Percentiles rank a stretch among this genome's conserved stretches.
Conservation (phyloP, 2,797 vertebrate genomes). For the Bovichtus variegatus region DNA sequence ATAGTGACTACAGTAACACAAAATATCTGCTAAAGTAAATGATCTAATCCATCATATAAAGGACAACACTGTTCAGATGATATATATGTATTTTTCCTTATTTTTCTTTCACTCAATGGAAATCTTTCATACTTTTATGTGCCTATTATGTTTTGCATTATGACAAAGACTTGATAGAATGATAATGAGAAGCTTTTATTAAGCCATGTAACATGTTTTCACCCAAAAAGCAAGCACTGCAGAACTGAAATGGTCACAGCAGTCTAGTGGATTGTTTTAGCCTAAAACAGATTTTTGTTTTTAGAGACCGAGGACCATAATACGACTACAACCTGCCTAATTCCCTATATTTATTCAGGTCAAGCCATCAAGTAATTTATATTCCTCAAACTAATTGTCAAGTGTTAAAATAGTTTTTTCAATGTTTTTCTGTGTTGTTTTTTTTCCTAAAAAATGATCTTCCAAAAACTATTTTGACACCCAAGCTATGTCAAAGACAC, state of each 20-base stretch:
- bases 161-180: background rate
- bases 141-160: background rate
- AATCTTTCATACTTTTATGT: slow-evolving; percentile 5
- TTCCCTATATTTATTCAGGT: background rate
- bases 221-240: background rate
- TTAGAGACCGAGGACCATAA: background rate
- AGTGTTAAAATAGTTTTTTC: background rate
- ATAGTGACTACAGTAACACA: slow-evolving; percentile 15
- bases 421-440: background rate
- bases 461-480: background rate
- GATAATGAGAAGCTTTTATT: background rate
- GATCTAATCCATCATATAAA: slow-evolving; percentile 27
- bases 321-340: background rate
- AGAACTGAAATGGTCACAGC: slow-evolving; percentile 6
- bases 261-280: background rate
- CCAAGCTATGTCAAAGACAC: background rate
- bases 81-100: background rate
- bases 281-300: background rate
- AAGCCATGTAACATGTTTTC: background rate
- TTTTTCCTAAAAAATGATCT: background rate
- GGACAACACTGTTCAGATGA: slow-evolving; percentile 11
- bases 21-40: slow-evolving; percentile 40
- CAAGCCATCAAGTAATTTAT: background rate
- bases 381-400: background rate
- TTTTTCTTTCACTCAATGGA: background rate